Base-by-base conservation (phyloP, 2,888 invertebrate genomes). In the Oscheius sp. region DNA sequence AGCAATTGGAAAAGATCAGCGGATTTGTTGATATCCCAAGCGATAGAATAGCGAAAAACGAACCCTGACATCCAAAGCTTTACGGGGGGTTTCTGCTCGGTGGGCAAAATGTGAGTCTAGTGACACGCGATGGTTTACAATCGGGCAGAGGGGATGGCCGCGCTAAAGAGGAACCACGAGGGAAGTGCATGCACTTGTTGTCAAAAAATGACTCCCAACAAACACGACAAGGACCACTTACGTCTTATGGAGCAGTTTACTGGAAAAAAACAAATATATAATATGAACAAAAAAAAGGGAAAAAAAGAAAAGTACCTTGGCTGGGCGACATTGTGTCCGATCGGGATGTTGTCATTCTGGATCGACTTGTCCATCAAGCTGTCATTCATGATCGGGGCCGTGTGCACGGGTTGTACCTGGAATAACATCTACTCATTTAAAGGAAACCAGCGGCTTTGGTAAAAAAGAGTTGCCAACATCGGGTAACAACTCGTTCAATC, bases 191-290 rank as follows among this genome's bases (percentile, higher is more conserved):
- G 66, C 66, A 66, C 52, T 52, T 45, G 25, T 52, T 52, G 66
- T 23, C 29, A 9, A n/a, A 25, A 27, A 18, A 13, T n/a, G 61
- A 16, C 29, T 35, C 9, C 5, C n/a, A 52, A 49, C 6, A n/a
- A 49, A 49, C 66, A 66, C 66, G 66, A 66, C 66, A 49, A 29
- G 55, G 56, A 56, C 43, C 74, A 86, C 86, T 80, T 84, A 86
- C 86, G 84, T 87, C 76, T 85, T 87, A 74, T 85, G 81, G 73
- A 83, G 83, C 27, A 87, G 79, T 79, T 87, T 87, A 85, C 87
- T 87, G 82, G 61, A 87, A 86, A 35, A n/a, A 35, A 35, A 18
- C n/a, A 25, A 35, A 56, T 69, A 6, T 35, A 35, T 35, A 9
- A 9, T 35, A 9, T 35, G 35, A 35, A 35, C 35, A 35, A 9